phyloP scores from a whole-genome alignment of 2,888 invertebrate genomes.

The Drosophila merina region DNA sequence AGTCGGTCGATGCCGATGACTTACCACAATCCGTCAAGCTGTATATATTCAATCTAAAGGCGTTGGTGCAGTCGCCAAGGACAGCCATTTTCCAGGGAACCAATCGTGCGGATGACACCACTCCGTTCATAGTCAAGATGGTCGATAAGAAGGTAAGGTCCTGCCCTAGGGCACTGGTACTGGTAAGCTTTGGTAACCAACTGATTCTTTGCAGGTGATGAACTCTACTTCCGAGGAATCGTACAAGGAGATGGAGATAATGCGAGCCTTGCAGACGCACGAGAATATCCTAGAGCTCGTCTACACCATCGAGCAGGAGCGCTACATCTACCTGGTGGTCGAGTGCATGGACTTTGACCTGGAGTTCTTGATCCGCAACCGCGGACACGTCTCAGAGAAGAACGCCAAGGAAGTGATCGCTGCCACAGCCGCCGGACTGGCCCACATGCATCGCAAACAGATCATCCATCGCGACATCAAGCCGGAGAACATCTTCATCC shows the following conservation, averaged over 20 bases:
- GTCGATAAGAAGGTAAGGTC: not conserved
- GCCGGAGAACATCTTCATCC: not conserved
- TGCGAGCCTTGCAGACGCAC: not conserved
- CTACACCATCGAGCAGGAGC: not conserved
- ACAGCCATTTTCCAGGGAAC: not conserved
- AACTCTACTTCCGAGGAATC: not conserved
- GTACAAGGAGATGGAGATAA: not conserved
- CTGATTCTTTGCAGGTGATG: not conserved
- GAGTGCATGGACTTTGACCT: not conserved
- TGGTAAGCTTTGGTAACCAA: no score
- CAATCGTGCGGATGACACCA: not conserved
- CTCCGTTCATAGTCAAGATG: not conserved
- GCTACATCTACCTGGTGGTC: not conserved
- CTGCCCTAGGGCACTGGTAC: no score
- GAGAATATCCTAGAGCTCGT: not conserved
- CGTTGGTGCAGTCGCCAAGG: not conserved
- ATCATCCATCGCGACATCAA: not conserved
- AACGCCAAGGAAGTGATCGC: not conserved
- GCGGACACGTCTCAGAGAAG: not conserved
- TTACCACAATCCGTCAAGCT: not conserved
- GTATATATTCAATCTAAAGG: not conserved
- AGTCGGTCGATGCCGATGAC: not conserved
- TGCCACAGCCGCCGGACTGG: not conserved
- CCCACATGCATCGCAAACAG: not conserved
- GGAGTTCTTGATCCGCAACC: not conserved